Base-by-base conservation (phyloP, 2,113 vertebrate genomes). In the Eubucco bourcierii region DNA sequence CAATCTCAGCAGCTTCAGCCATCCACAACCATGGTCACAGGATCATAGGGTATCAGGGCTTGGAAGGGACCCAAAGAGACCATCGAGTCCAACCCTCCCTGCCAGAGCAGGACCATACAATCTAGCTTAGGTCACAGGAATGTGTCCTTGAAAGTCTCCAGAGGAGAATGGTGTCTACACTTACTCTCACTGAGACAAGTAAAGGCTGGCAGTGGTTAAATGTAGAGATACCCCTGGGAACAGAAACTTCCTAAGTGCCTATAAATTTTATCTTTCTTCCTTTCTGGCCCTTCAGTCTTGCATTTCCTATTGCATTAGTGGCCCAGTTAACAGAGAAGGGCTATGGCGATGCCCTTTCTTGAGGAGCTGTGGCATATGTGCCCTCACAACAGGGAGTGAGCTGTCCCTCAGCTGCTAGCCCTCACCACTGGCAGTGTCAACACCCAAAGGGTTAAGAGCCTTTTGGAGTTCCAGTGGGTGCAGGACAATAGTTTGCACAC, bases 341-440 rank as follows among this genome's bases (percentile, higher is more conserved):
- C 37, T 37, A 17, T 2, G 6, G 25, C 15, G 24, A 80, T 55
- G 21, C 17, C 6, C 24, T 67, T 53, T 50, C 41, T 9, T 10
- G n/a, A 77, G 60, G 20, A 80, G 20, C 0, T 63, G 64, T 50
- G 56, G 27, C 20, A 71, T 66, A 21, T 73, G 58, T 12, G 12
- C 9, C 28, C 11, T 82, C 16, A 63, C 15, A 1, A 6, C 3
- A 1, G 8, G 12, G 39, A 64, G 2, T 0, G 4, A 79, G 34
- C 3, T 44, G 17, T 34, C 37, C 41, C 28, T 81, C 12, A 37
- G 27, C 28, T 79, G 15, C 16, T 41, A 59, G 31, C 31, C 29
- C 7, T 66, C 10, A 10, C 28, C 29, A 13, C 2, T 31, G 47
- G 14, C 25, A 37, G 29, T 27, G 34, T 41, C 58, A 47, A 13